Evolutionary conservation across 2,888 invertebrate species (phyloP).

Genomic region (Scelioninae gen. 1): DNA sequence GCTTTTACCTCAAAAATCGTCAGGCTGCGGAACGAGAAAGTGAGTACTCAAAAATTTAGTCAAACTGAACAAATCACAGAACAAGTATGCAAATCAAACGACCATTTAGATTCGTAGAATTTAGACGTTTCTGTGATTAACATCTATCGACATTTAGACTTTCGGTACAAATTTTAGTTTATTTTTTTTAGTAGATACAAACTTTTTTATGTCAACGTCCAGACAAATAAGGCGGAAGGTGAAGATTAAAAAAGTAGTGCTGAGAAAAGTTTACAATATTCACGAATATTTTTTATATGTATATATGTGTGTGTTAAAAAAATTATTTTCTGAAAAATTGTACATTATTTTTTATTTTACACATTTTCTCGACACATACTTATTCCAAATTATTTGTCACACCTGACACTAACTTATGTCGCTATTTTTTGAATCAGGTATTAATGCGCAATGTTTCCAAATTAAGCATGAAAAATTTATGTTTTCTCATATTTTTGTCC

Average conservation of each 20-base stretch:
- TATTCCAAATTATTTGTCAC: constrained; percentile 56
- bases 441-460: constrained; percentile 59
- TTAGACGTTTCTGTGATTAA: constrained; percentile 58
- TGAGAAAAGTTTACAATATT: not conserved
- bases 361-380: constrained; percentile 5
- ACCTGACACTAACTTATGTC: constrained; percentile 65
- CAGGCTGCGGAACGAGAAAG: constrained; percentile 87
- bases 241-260: not conserved
- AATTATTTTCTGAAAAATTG: too few relatives aligned
- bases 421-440: constrained; percentile 49
- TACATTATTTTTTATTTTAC: too few relatives aligned
- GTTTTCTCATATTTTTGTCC: constrained; percentile 60
- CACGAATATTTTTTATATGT: not conserved
- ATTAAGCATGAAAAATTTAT: constrained; percentile 64
- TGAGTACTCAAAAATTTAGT: constrained; percentile 76
- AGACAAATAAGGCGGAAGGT: constrained; percentile 20
- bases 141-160: constrained; percentile 38
- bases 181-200: constrained; percentile 24
- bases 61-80: constrained; percentile 23
- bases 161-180: constrained; percentile 29
- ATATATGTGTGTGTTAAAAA: too few relatives aligned
- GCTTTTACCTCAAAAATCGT: constrained; percentile 93
- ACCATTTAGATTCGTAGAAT: constrained; percentile 37
- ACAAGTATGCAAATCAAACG: constrained; percentile 27
- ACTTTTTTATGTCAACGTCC: constrained; percentile 15